A percentile compares a stretch with the other conserved stretches of the same genome.
phyloP scores from a whole-genome alignment of 2,797 vertebrate species.

The Premnoplex brunnescens region DNA sequence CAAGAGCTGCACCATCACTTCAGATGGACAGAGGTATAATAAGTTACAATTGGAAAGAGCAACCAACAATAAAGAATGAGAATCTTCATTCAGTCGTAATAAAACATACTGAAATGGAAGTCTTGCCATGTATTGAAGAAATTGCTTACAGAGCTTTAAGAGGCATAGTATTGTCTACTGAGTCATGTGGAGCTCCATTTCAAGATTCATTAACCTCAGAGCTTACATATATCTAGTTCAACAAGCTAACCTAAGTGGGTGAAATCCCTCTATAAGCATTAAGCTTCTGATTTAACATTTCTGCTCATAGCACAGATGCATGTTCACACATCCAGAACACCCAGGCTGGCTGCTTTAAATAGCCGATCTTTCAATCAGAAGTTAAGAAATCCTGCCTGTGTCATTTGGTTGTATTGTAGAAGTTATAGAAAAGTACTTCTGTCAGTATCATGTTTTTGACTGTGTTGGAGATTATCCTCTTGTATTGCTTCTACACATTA shows the following conservation, averaged over 20 bases:
- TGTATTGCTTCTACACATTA: background rate
- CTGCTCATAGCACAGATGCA: constrained; percentile 4
- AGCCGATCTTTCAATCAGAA: constrained; percentile 10
- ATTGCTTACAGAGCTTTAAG: background rate
- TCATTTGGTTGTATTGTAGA: background rate
- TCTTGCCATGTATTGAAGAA: background rate
- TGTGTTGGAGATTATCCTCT: background rate
- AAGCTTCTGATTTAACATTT: constrained; percentile 19
- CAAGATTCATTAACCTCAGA: constrained; percentile 53
- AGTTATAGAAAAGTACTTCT: background rate
- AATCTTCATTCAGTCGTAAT: background rate
- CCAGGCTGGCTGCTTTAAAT: background rate
- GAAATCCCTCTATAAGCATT: constrained; percentile 34
- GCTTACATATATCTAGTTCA: constrained; percentile 53
- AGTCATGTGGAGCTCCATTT: background rate
- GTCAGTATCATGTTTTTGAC: background rate
- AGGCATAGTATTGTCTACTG: background rate
- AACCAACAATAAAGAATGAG: background rate
- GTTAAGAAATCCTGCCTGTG: background rate
- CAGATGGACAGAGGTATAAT: background rate
- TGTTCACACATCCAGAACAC: background rate
- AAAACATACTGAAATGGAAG: background rate
- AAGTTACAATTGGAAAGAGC: background rate
- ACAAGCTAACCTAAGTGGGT: constrained; percentile 39
- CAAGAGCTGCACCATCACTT: background rate